Evolutionary conservation across 1,140 invertebrate genomes (phyloP), one percentile per base, ranked within the genome.

Genomic region (Musca vetustissima): DNA sequence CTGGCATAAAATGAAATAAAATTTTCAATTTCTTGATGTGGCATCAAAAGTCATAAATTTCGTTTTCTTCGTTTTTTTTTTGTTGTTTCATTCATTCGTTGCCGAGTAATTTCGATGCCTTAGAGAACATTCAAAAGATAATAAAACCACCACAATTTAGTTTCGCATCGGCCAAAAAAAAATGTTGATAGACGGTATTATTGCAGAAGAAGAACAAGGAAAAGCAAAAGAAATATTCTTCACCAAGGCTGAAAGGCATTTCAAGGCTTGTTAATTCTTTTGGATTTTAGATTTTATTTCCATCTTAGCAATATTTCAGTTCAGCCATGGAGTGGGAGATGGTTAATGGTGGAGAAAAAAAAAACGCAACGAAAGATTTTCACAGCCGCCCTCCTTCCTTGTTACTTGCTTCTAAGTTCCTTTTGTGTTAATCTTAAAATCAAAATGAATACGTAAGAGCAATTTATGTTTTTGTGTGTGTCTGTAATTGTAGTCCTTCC

Each of bases 11-110:
- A 61, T 1, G 17, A 32, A 17, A 59, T 59, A 32, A 61, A 52
- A 61, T 36, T 61, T 61, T 61, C 57, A 61, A 61, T 61, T 61
- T 61, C 57, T 61, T 61, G 32, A 61, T 32, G 57, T 61, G 57
- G 57, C 57, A 28, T 61, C 57, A 61, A 61, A 61, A 61, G 57
- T 61, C 57, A 61, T 61, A 61, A 61, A 61, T 28, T 59, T 59
- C 7, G 6, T 43, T 43, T 13, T 43, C 13, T 11, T 43, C 13
- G 6, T 43, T 1, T 43, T 13, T 11, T 43, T n/a, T n/a, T n/a
- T n/a, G n/a, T n/a, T 43, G 11, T 43, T 43, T 3, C 28, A 3
- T 3, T 28, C 8, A 11, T 43, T 43, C 13, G 7, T 43, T 43
- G 36, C 13, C 13, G 36, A 8, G 36, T 43, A 43, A 43, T 43